Conservation (phyloP, 2,888 invertebrate genomes). For the Brachyptera risi region DNA sequence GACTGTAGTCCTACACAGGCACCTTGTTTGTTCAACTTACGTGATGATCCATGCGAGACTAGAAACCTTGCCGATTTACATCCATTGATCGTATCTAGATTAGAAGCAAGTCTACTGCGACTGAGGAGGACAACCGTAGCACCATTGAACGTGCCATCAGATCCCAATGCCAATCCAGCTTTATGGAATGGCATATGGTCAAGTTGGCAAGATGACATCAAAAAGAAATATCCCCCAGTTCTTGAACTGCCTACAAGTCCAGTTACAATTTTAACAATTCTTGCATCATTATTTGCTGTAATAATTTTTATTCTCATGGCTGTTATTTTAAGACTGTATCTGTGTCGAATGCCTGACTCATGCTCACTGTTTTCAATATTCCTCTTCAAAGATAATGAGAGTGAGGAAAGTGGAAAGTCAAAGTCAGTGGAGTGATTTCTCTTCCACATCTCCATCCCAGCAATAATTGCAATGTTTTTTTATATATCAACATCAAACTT, state of each 20-base stretch:
- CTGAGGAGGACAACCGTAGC: slow-evolving; percentile 45
- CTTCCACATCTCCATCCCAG: no score
- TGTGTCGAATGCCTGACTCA: slow-evolving; percentile 9
- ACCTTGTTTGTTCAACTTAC: slow-evolving; percentile 45
- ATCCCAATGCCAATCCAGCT: slow-evolving; percentile 50
- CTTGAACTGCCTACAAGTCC: background rate
- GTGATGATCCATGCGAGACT: slow-evolving; percentile 45
- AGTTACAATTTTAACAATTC: background rate
- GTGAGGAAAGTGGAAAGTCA: background rate
- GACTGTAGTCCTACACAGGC: slow-evolving; percentile 40
- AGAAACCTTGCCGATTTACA: slow-evolving; percentile 46
- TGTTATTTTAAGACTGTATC: slow-evolving; percentile 2
- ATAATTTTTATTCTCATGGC: slow-evolving; percentile 15
- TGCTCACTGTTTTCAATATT: slow-evolving; percentile 17
- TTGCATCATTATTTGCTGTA: slow-evolving; percentile 6
- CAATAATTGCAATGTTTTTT: no score
- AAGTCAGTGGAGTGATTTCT: no score
- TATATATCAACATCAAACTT: no score
- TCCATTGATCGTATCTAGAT: slow-evolving; percentile 43
- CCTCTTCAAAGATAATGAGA: background rate
- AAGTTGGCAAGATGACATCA: slow-evolving; percentile 50
- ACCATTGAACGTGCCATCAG: slow-evolving; percentile 47
- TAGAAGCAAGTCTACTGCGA: slow-evolving; percentile 46
- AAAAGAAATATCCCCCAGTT: background rate
- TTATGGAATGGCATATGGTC: slow-evolving; percentile 55